Conservation (phyloP, 2,797 vertebrate species). For the Microctenopoma stevenorrisi region DNA sequence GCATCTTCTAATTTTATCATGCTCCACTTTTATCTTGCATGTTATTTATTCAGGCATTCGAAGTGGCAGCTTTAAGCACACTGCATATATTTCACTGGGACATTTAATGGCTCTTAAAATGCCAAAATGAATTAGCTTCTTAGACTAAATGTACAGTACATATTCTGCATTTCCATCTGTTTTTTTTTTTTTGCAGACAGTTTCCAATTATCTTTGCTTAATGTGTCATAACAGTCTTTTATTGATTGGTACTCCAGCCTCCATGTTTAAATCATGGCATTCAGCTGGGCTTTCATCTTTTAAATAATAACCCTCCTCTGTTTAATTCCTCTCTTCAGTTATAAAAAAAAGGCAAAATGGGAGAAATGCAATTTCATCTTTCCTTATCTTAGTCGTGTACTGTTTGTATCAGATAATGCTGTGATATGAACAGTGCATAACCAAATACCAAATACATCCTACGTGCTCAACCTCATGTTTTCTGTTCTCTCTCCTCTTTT, state of each 20-base stretch:
- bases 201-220: slow-evolving; percentile 58
- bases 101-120: slow-evolving; percentile 39
- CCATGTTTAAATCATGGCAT: slow-evolving; percentile 32
- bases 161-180: slow-evolving; percentile 32
- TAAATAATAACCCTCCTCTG: slow-evolving; percentile 36
- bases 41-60: slow-evolving; percentile 13
- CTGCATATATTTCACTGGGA: slow-evolving; percentile 14
- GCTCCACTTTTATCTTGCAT: slow-evolving; percentile 16
- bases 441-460: slow-evolving; percentile 27
- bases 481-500: slow-evolving; percentile 4
- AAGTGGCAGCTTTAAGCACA: slow-evolving; percentile 20
- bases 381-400: slow-evolving; percentile 26
- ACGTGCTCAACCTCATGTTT: slow-evolving; percentile 34
- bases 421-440: no score
- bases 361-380: slow-evolving; percentile 10
- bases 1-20: slow-evolving; percentile 25
- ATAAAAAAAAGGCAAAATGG: slow-evolving; percentile 35
- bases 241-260: slow-evolving; percentile 47
- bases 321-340: slow-evolving; percentile 26
- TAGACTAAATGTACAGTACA: slow-evolving; percentile 32
- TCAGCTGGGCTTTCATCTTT: slow-evolving; percentile 38
- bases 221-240: slow-evolving; percentile 49
- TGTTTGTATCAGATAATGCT: slow-evolving; percentile 22
- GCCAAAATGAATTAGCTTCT: slow-evolving; percentile 28
- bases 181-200: neutral